A percentile compares a stretch with the other conserved stretches of the same genome.
These are phyloP conservation scores for Triplophysa bombifrons DNA, from an alignment of 2,797 vertebrate species.

Conservation along the genomic window DNA sequence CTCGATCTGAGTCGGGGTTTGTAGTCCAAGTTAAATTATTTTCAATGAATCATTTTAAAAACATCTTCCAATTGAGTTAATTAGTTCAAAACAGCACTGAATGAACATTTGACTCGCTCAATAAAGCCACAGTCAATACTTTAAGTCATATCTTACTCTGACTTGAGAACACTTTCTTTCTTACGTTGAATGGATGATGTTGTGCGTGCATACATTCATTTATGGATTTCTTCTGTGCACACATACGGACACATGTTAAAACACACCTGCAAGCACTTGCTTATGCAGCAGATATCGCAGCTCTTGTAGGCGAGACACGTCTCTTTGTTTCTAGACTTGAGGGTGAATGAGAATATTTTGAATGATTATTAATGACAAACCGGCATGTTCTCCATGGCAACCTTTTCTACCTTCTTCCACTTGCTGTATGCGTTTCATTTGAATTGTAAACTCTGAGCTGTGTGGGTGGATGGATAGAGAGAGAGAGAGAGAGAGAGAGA, in stretches of 20 bases:
- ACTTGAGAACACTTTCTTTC: neutral
- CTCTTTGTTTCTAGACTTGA: constrained; percentile 38
- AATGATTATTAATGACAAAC: constrained; percentile 53
- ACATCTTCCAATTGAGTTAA: neutral
- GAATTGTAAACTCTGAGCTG: constrained; percentile 45
- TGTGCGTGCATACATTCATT: neutral
- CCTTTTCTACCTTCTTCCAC: constrained; percentile 35
- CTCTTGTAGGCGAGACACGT: neutral
- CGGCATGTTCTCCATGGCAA: constrained; percentile 49
- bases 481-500: constrained; percentile 33
- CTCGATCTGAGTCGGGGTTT: neutral
- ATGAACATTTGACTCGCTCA: neutral
- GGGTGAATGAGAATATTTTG: constrained; percentile 46
- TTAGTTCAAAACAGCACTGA: neutral
- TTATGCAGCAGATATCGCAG: constrained; percentile 21
- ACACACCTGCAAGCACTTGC: constrained; percentile 32
- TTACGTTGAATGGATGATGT: neutral
- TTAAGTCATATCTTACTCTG: neutral
- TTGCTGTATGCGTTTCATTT: constrained; percentile 35
- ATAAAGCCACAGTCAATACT: neutral
- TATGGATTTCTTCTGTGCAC: neutral
- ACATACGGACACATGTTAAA: neutral
- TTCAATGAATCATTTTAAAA: no score
- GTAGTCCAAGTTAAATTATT: no score
- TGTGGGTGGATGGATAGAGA: constrained; percentile 29